These are phyloP conservation scores for Amphipoea lucens DNA, from an alignment of 2,888 invertebrate genomes.

Conservation along the genomic window DNA sequence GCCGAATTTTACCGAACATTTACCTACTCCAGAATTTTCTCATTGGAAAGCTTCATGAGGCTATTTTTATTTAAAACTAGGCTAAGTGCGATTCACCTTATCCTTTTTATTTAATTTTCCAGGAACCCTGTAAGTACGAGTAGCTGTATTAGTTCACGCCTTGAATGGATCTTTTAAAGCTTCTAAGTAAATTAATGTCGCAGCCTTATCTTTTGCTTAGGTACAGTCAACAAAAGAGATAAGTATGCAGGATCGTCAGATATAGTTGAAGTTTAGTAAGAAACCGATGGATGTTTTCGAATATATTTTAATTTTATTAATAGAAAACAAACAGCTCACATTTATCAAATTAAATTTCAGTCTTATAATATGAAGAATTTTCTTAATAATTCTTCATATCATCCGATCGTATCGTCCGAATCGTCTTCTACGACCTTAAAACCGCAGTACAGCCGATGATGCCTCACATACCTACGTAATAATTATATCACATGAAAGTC, in stretches of 20 bases:
- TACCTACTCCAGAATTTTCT: background rate
- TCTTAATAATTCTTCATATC: background rate
- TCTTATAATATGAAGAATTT: background rate
- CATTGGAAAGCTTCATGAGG: background rate
- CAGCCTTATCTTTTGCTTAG: slow-evolving; percentile 7
- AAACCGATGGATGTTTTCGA: too few relatives aligned
- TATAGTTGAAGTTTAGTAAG: too few relatives aligned
- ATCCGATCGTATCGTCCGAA: too few relatives aligned
- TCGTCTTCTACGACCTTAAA: too few relatives aligned
- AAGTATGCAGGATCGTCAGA: too few relatives aligned
- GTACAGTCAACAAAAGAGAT: too few relatives aligned
- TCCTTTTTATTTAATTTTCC: slow-evolving; percentile 17
- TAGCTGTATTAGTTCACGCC: slow-evolving; percentile 16
- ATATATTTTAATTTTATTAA: too few relatives aligned
- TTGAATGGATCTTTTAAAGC: slow-evolving; percentile 39
- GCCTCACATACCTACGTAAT: background rate
- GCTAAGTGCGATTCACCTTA: slow-evolving; percentile 5
- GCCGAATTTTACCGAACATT: too few relatives aligned
- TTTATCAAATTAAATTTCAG: too few relatives aligned
- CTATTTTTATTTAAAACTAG: slow-evolving; percentile 30
- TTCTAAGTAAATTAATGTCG: slow-evolving; percentile 51
- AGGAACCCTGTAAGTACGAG: background rate
- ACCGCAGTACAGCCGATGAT: too few relatives aligned
- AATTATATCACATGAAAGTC: slow-evolving; percentile 23
- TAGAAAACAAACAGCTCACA: too few relatives aligned